These are phyloP conservation scores for Lepidochrysops patricia DNA, from an alignment of 2,888 invertebrate genomes.

Conservation along the genomic window DNA sequence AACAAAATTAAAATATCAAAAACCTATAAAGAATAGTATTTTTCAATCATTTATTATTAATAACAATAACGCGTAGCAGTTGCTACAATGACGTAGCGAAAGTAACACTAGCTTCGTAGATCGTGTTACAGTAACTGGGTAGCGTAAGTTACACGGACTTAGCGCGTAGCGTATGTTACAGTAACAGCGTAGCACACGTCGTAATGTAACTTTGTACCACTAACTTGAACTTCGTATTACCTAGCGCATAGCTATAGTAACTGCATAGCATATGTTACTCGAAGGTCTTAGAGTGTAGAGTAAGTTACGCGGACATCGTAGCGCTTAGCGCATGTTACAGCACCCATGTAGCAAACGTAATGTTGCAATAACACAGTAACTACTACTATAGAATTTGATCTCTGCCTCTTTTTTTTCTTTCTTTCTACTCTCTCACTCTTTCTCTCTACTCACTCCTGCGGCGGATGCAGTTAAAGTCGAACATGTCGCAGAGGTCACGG, in stretches of 20 bases:
- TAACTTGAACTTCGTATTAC: background rate
- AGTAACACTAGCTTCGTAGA: background rate
- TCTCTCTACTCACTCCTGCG: conserved; percentile 44
- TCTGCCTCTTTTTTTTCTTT: too few species aligned
- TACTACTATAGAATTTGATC: too few species aligned
- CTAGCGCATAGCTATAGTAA: background rate
- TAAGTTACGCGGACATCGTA: background rate
- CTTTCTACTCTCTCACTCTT: too few species aligned
- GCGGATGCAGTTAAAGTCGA: conserved; percentile 63
- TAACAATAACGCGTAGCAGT: background rate
- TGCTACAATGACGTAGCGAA: background rate
- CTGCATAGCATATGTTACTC: background rate
- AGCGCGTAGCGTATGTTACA: background rate
- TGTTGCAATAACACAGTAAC: too few species aligned
- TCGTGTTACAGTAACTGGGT: background rate
- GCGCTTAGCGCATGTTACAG: background rate
- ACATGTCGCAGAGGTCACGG: conserved; percentile 65
- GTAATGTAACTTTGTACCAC: too few species aligned
- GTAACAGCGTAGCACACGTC: background rate
- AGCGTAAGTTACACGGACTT: background rate
- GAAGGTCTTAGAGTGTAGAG: background rate
- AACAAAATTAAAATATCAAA: conserved; percentile 29
- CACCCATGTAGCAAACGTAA: background rate
- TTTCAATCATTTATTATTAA: too few species aligned
- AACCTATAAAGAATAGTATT: too few species aligned